Evolutionary conservation across 2,888 invertebrate genomes (phyloP), one percentile per base, ranked within the genome.

Genomic region (Apamea anceps): DNA sequence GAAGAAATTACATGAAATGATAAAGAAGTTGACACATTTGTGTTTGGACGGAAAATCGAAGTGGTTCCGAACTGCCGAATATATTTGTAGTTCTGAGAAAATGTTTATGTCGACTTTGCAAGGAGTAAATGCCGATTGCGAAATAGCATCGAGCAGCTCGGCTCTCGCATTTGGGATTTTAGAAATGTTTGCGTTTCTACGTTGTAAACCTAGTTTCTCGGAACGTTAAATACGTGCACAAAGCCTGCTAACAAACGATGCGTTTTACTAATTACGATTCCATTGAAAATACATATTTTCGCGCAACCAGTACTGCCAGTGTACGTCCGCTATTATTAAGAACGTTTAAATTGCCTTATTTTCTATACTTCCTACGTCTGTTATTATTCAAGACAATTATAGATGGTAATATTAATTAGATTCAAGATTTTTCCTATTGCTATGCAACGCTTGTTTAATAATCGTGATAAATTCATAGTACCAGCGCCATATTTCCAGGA

Each of bases 201-300:
- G 96, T 90, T 94, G 94, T 96, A 96, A 96, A 96, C 96, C 96
- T 94, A 96, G 94, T 95, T 96, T 93, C 94, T 91, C 81, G 85
- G 91, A 90, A 90, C 90, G 87, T 91, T 88, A 85, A 90, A 81
- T 88, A 90, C 86, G 87, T 84, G 85, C 77, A 87, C 87, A 86
- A 88, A 91, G 85, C 87, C 87, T 85, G 82, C 76, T 77, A 82
- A 83, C 85, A 89, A 86, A 84, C 80, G 83, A 87, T 85, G 85
- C 80, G 82, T 86, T 87, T 81, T 75, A 84, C 80, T 84, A 79
- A 86, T 89, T 85, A 82, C 62, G 75, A 81, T 70, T 80, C 66
- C 72, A 82, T 87, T 85, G 86, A 86, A 89, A 85, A 81, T 84
- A 78, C 73, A 81, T 77, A 85, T 88, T 89, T 87, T 82, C 75